Percentiles rank a stretch among this genome's conserved stretches.
phyloP scores from a whole-genome alignment of 2,888 invertebrate species.

The Ellobium chinense region DNA sequence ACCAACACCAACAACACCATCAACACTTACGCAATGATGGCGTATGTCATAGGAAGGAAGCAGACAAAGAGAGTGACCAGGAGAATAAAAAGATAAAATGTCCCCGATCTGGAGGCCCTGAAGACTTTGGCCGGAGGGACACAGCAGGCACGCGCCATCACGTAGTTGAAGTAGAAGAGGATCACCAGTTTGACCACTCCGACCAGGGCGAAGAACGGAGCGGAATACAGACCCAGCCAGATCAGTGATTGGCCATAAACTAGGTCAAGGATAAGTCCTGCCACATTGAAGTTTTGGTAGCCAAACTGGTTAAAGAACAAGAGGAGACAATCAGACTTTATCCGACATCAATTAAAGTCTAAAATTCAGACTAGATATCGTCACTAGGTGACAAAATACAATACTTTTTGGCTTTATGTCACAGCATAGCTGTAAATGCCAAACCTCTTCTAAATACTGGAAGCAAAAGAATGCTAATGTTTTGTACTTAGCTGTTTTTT shows the following conservation, averaged over 20 bases:
- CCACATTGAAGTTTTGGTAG: conserved; percentile 60
- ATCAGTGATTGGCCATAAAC: conserved; percentile 69
- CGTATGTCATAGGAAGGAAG: conserved; percentile 64
- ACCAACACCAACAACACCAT: not conserved
- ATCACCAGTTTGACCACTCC: conserved; percentile 63
- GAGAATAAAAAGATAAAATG: conserved; percentile 65
- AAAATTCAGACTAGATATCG: too few relatives aligned
- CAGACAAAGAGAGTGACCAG: conserved; percentile 65
- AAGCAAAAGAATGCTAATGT: too few relatives aligned
- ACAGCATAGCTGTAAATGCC: too few relatives aligned
- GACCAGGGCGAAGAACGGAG: conserved; percentile 64
- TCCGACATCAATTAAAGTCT: too few relatives aligned
- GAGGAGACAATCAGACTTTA: too few relatives aligned
- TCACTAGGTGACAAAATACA: too few relatives aligned
- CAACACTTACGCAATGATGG: conserved; percentile 67
- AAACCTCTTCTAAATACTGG: too few relatives aligned
- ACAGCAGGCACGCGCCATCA: conserved; percentile 61
- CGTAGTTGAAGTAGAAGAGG: conserved; percentile 65
- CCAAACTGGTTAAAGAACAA: not conserved
- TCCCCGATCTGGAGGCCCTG: conserved; percentile 67
- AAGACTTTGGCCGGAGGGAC: conserved; percentile 66
- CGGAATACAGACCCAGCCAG: conserved; percentile 72
- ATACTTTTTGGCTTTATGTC: too few relatives aligned
- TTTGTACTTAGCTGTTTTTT: too few relatives aligned
- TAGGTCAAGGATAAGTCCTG: conserved; percentile 64